Percentiles rank a stretch among this genome's conserved stretches.
These are phyloP conservation scores for Muraenolepis orangiensis DNA, from an alignment of 2,797 vertebrate species.

Conservation along the genomic window DNA sequence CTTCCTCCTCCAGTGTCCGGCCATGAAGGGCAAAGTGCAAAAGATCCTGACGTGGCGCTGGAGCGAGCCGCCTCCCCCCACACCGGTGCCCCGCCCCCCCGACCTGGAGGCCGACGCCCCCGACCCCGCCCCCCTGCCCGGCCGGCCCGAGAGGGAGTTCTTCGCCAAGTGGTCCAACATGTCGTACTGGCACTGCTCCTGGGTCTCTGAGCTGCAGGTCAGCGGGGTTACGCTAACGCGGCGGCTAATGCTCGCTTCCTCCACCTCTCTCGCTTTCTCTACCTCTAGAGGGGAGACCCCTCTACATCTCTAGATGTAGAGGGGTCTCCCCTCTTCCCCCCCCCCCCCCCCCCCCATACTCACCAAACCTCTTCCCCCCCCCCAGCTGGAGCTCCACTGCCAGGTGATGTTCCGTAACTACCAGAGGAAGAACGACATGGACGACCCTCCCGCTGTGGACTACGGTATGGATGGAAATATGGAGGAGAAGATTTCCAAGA, in stretches of 20 bases:
- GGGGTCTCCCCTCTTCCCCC: no score
- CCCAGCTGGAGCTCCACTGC: conserved; percentile 91
- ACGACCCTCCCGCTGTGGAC: conserved; percentile 88
- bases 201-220: conserved; percentile 96
- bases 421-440: conserved; percentile 98
- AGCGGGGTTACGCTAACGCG: not conserved
- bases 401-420: conserved; percentile 99
- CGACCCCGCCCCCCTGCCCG: conserved; percentile 85
- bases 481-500: conserved; percentile 87
- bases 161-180: conserved; percentile 96
- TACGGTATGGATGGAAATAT: conserved; percentile 87
- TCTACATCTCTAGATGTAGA: no score
- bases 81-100: conserved; percentile 82
- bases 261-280: no score
- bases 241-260: no score
- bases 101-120: conserved; percentile 82
- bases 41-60: conserved; percentile 98
- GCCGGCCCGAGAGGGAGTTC: conserved; percentile 92
- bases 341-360: not conserved
- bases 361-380: not conserved
- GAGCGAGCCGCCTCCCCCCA: conserved; percentile 88
- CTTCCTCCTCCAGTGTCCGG: conserved; percentile 77
- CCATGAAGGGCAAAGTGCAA: conserved; percentile 95
- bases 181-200: conserved; percentile 99
- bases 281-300: no score